phyloP scores from a whole-genome alignment of 2,113 vertebrate genomes.

The Erpornis zantholeuca region DNA sequence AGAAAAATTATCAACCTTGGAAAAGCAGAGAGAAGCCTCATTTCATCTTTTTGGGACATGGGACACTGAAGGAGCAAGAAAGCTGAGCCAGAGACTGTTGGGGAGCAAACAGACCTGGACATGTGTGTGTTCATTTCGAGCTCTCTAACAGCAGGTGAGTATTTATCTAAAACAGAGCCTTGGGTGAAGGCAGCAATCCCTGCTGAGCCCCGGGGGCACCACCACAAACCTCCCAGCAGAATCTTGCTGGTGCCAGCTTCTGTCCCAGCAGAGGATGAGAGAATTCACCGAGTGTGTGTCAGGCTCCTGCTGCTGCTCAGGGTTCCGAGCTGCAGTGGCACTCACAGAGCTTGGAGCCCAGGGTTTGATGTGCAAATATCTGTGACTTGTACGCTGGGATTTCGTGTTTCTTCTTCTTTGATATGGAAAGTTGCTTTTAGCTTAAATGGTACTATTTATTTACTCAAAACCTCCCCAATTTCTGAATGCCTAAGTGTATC shows the following conservation, averaged over 20 bases:
- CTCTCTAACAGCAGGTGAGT: too few relatives aligned
- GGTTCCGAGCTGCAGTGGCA: neutral
- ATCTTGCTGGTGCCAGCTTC: neutral
- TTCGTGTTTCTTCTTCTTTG: neutral
- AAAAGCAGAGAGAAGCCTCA: too few relatives aligned
- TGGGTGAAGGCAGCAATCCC: too few relatives aligned
- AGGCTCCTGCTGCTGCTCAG: neutral
- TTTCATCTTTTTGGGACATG: too few relatives aligned
- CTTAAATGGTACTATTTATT: neutral
- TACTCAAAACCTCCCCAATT: neutral
- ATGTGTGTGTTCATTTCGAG: too few relatives aligned
- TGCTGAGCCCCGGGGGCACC: neutral
- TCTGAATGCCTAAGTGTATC: neutral
- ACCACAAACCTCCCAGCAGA: neutral
- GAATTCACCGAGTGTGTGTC: neutral
- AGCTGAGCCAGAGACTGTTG: too few relatives aligned
- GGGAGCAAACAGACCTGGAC: too few relatives aligned
- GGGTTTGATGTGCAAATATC: neutral
- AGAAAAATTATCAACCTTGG: too few relatives aligned
- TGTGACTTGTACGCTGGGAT: neutral
- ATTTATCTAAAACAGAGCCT: neutral
- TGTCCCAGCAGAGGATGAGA: neutral
- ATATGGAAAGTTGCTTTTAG: neutral
- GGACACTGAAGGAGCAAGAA: too few relatives aligned
- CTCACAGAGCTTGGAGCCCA: neutral